These are phyloP conservation scores for Callionymus lyra DNA, from an alignment of 2,113 vertebrate genomes.

Conservation along the genomic window DNA sequence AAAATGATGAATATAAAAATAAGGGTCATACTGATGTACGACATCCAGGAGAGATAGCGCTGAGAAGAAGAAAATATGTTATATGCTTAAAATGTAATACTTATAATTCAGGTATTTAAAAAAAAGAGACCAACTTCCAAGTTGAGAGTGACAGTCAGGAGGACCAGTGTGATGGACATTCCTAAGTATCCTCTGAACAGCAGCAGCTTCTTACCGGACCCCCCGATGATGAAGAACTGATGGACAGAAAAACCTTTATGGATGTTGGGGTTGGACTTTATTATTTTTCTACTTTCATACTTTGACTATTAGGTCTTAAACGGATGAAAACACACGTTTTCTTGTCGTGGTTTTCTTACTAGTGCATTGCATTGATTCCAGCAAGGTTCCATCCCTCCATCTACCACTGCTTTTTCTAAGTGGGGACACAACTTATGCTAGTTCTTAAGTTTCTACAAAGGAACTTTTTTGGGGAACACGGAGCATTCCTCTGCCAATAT, in stretches of 20 bases:
- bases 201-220: conserved; percentile 58
- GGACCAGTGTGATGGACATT: conserved; percentile 58
- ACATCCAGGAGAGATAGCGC: conserved; percentile 63
- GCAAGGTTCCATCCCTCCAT: too few relatives aligned
- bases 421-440: too few relatives aligned
- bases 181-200: conserved; percentile 53
- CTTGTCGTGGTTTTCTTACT: too few relatives aligned
- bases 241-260: conserved; percentile 15
- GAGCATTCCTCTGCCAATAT: too few relatives aligned
- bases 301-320: too few relatives aligned
- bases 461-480: too few relatives aligned
- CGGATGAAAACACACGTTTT: too few relatives aligned
- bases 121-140: conserved; percentile 61
- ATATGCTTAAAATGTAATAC: not conserved
- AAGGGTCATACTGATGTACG: conserved; percentile 72
- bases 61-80: conserved; percentile 22
- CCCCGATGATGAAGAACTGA: conserved; percentile 69
- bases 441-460: too few relatives aligned
- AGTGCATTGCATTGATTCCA: too few relatives aligned
- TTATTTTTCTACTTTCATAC: too few relatives aligned
- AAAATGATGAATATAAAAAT: conserved; percentile 70
- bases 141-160: conserved; percentile 68
- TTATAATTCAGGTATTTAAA: not conserved
- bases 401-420: too few relatives aligned
- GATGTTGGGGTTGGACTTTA: too few relatives aligned